phyloP scores from a whole-genome alignment of 1,140 invertebrate species.

The Dryas iulia region DNA sequence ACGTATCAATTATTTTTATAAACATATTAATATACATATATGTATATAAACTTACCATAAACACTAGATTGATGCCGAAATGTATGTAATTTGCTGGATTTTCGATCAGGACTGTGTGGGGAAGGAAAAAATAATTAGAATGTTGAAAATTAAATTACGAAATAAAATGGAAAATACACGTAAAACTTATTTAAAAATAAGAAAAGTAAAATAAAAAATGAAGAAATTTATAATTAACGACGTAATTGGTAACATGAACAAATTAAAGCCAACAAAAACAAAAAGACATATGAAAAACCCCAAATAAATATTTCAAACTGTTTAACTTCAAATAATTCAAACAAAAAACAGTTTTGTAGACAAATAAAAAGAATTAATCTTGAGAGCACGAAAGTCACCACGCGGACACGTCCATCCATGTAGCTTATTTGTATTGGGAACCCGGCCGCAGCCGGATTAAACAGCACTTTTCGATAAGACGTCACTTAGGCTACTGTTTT shows the following conservation, averaged over 20 bases:
- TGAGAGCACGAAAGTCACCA: background rate
- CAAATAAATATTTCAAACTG: background rate
- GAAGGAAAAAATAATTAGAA: background rate
- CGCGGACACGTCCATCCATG: background rate
- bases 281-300: background rate
- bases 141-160: no score
- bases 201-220: background rate
- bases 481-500: background rate
- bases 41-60: background rate
- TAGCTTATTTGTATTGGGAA: background rate
- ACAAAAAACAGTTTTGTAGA: background rate
- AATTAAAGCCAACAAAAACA: background rate
- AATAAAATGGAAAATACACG: no score
- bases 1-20: background rate
- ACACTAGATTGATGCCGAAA: background rate
- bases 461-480: background rate
- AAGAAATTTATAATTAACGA: background rate
- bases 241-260: background rate
- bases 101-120: background rate
- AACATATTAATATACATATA: background rate
- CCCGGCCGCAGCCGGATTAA: background rate
- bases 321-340: background rate
- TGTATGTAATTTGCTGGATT: background rate
- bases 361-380: background rate
- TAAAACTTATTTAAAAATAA: no score